Conservation (phyloP, 2,797 vertebrate species). For the Periophthalmus magnuspinnatus region DNA sequence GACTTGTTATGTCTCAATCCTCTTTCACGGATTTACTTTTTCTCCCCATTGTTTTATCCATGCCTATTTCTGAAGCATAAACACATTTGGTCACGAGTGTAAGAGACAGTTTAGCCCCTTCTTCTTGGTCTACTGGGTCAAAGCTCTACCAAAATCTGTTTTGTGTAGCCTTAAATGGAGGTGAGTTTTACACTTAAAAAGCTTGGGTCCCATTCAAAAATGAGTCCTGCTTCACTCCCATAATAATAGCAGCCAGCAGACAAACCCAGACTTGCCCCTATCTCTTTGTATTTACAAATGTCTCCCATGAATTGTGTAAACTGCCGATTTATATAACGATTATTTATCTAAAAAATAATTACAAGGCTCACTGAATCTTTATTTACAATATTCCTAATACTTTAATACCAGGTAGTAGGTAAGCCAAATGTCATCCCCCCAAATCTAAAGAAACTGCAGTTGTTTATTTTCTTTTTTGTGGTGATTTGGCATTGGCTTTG, state of each 20-base stretch:
- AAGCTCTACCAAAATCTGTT: slow-evolving; percentile 37
- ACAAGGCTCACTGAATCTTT: slow-evolving; percentile 7
- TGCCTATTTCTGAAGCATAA: slow-evolving; percentile 53
- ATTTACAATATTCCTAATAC: slow-evolving; percentile 28
- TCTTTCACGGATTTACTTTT: slow-evolving; percentile 23
- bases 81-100: slow-evolving; percentile 56
- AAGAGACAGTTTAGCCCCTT: slow-evolving; percentile 39
- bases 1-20: slow-evolving; percentile 15
- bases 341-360: slow-evolving; percentile 39
- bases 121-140: slow-evolving; percentile 41
- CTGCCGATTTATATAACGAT: slow-evolving; percentile 18
- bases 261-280: slow-evolving; percentile 40
- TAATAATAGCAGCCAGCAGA: slow-evolving; percentile 76
- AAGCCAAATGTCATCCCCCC: not conserved
- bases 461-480: not conserved
- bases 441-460: slow-evolving; percentile 2
- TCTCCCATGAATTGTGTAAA: slow-evolving; percentile 47
- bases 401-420: not conserved
- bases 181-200: slow-evolving; percentile 48
- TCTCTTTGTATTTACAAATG: slow-evolving; percentile 51
- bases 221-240: slow-evolving; percentile 39
- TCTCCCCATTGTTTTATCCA: slow-evolving; percentile 51
- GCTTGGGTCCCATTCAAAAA: slow-evolving; percentile 37
- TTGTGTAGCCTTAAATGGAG: slow-evolving; percentile 54
- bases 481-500: not conserved